These are phyloP conservation scores for Crypturellus undulatus DNA, from an alignment of 2,113 vertebrate species.

Conservation along the genomic window DNA sequence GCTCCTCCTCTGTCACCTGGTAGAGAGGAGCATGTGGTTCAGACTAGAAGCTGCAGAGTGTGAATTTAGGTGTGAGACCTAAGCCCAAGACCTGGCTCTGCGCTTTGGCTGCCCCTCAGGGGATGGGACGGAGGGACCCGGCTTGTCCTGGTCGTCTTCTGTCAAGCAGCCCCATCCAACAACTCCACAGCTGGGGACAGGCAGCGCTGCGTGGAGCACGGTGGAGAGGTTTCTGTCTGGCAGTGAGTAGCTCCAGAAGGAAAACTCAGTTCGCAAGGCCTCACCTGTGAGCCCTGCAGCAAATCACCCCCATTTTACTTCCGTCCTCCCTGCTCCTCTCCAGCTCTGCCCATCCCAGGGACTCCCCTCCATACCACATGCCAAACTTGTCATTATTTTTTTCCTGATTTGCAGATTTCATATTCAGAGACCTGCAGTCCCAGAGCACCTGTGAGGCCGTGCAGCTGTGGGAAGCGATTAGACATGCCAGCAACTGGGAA, in stretches of 20 bases:
- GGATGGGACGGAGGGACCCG: neutral
- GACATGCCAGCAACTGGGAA: neutral
- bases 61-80: neutral
- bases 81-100: neutral
- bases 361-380: neutral
- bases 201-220: neutral
- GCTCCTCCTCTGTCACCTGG: too few relatives aligned
- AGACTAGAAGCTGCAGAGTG: neutral
- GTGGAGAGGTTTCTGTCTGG: neutral
- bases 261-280: neutral
- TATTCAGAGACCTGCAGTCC: neutral
- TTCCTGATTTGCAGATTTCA: neutral
- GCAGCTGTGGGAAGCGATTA: neutral
- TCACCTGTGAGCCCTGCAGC: neutral
- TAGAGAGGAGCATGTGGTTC: accelerated
- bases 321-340: too few relatives aligned
- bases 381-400: neutral
- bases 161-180: neutral
- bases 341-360: too few relatives aligned
- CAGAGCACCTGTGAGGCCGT: neutral
- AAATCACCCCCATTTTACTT: neutral
- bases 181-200: neutral
- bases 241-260: neutral
- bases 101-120: neutral
- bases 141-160: neutral